phyloP scores from a whole-genome alignment of 2,113 vertebrate genomes.

The Mustela lutreola region DNA sequence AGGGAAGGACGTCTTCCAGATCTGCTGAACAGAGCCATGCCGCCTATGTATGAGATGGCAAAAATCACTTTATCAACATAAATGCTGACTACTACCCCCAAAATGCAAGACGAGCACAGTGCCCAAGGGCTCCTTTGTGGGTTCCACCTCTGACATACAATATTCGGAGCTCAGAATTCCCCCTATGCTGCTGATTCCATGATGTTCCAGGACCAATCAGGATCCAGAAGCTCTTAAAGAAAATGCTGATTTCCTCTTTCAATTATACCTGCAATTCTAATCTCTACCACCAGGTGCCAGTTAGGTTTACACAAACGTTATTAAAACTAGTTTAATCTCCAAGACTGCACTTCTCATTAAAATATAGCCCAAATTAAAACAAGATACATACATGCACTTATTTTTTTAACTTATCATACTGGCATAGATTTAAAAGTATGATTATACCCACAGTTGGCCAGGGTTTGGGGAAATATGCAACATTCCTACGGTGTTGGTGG shows the following conservation, averaged over 20 bases:
- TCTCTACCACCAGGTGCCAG: not conserved
- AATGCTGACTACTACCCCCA: not conserved
- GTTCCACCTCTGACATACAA: not conserved
- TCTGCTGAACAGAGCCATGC: not conserved
- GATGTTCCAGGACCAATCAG: not conserved
- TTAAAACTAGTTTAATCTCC: not conserved
- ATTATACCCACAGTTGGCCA: slow-evolving; percentile 38
- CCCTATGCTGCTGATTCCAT: not conserved
- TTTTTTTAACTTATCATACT: slow-evolving; percentile 43
- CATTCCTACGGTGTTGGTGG: slow-evolving; percentile 39
- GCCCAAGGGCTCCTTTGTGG: not conserved
- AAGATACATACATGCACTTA: not conserved
- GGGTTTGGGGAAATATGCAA: slow-evolving; percentile 32
- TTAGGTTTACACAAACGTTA: not conserved
- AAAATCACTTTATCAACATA: not conserved
- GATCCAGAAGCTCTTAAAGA: not conserved
- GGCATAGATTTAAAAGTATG: slow-evolving; percentile 55
- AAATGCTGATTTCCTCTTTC: not conserved
- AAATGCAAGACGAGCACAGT: not conserved
- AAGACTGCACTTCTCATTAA: not conserved
- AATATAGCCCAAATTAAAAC: slow-evolving; percentile 61
- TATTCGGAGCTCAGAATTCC: not conserved
- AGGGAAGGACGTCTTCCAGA: not conserved
- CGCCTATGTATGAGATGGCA: not conserved
- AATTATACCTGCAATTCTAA: slow-evolving; percentile 66